These are phyloP conservation scores for Solea solea DNA, from an alignment of 2,113 vertebrate species.

Conservation along the genomic window DNA sequence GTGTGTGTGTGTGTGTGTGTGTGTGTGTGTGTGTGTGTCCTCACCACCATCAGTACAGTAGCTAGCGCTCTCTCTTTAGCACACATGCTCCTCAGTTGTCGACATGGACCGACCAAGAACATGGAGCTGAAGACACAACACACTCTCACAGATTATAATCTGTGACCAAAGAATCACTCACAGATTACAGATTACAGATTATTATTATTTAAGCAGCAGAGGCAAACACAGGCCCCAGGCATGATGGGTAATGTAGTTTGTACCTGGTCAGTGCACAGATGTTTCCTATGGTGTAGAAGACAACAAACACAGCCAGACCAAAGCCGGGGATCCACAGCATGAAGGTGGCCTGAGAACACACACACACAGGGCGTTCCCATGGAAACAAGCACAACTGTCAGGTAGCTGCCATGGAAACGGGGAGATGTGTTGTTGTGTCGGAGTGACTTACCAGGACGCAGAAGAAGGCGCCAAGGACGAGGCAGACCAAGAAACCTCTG, in stretches of 20 bases:
- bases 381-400: background rate
- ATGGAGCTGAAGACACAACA: constrained; percentile 81
- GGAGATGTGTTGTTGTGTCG: background rate
- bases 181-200: too few species aligned
- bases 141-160: background rate
- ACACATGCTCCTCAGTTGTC: constrained; percentile 92
- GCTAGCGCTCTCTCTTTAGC: constrained; percentile 89
- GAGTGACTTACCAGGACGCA: constrained; percentile 75
- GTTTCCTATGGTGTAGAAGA: constrained; percentile 81
- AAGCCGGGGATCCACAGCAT: constrained; percentile 76
- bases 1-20: background rate
- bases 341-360: constrained; percentile 67
- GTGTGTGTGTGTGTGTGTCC: constrained; percentile 36
- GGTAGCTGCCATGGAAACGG: background rate
- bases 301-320: constrained; percentile 74
- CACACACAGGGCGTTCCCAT: background rate
- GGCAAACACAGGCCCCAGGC: background rate
- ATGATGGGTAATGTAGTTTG: constrained; percentile 12
- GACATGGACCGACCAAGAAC: constrained; percentile 90
- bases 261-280: constrained; percentile 78
- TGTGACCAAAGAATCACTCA: background rate
- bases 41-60: constrained; percentile 89
- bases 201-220: too few species aligned
- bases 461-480: constrained; percentile 65
- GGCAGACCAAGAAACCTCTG: constrained; percentile 78